Evolutionary conservation across 2,113 vertebrate genomes (phyloP), one percentile per base, ranked within the genome.

Genomic region (Gallinago paraguaiae): DNA sequence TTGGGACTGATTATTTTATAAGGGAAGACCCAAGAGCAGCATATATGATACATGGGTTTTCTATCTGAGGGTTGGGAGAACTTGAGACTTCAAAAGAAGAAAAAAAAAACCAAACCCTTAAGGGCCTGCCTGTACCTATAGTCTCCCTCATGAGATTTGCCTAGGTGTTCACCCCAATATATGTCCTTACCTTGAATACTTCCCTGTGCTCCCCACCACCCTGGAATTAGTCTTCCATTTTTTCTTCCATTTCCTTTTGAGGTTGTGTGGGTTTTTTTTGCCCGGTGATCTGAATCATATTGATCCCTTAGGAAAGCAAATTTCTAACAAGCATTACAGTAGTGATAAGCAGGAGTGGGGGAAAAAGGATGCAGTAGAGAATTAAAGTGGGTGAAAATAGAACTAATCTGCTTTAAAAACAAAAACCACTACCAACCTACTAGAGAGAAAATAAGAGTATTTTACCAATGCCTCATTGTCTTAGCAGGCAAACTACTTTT

Each of bases 291-390:
- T 83, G 79, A 74, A 24, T 80, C 63, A 20, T 65, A 46, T 28
- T 68, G 65, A 63, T 70, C 2, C 4, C 7, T 78, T 59, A 45
- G 33, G 37, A 86, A 93, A 82, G 35, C 25, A 64, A 51, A 56
- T 5, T 68, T 60, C 4, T 48, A 19, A 19, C 9, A 45, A 61
- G 46, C n/a, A 22, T 61, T 28, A 22, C 56, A 60, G 17, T n/a
- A 50, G 24, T 19, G 17, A 41, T 57, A 18, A 48, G 8, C 5
- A 4, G 35, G 25, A 25, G 8, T 13, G 17, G 20, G 9, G 0
- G 0, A 3, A 5, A 11, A 43, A 17, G 23, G 22, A 25, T 86
- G 31, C 22, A 8, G 56, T 70, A 68, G 69, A 27, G 39, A 89
- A 69, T 56, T 77, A 67, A 77, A 15, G 11, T 10, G 22, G 11